These are phyloP conservation scores for Oligia latruncula DNA, from an alignment of 2,888 invertebrate species.

Conservation along the genomic window DNA sequence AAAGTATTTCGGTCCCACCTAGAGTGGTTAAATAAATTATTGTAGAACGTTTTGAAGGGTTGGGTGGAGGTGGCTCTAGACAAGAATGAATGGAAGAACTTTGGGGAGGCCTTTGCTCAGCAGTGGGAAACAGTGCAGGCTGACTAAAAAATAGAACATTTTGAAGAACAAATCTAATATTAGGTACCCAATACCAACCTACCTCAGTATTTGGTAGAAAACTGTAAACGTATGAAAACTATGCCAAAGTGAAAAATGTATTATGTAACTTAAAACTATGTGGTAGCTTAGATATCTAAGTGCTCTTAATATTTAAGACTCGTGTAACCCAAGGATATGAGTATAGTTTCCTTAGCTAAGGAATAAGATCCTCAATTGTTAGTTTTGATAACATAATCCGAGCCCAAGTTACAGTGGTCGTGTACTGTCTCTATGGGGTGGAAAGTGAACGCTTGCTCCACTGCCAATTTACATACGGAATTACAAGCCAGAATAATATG, in stretches of 20 bases:
- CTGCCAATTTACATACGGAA: conserved; percentile 89
- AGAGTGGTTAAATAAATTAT: not conserved
- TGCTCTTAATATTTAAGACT: conserved; percentile 86
- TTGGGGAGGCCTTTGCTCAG: not conserved
- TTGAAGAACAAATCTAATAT: not conserved
- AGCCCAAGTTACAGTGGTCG: conserved; percentile 72
- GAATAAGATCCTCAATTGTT: conserved; percentile 65
- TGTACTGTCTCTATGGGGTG: conserved; percentile 81
- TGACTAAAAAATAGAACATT: not conserved
- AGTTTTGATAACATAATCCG: conserved; percentile 50
- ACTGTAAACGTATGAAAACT: not conserved
- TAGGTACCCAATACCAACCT: not conserved
- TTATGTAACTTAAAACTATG: conserved; percentile 10
- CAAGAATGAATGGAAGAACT: not conserved
- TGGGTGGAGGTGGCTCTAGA: not conserved
- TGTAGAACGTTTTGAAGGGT: not conserved
- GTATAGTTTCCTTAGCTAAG: conserved; percentile 62
- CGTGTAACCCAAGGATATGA: conserved; percentile 80
- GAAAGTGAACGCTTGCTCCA: conserved; percentile 84
- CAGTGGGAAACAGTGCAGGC: not conserved
- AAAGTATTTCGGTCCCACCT: too few species aligned
- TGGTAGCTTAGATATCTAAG: conserved; percentile 41
- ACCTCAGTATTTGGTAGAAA: not conserved
- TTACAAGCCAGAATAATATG: conserved; percentile 86
- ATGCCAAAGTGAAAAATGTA: not conserved